Percentiles rank a stretch among this genome's conserved stretches.
phyloP scores from a whole-genome alignment of 64 coral and sea anemone genomes.

The Montipora capricornis region DNA sequence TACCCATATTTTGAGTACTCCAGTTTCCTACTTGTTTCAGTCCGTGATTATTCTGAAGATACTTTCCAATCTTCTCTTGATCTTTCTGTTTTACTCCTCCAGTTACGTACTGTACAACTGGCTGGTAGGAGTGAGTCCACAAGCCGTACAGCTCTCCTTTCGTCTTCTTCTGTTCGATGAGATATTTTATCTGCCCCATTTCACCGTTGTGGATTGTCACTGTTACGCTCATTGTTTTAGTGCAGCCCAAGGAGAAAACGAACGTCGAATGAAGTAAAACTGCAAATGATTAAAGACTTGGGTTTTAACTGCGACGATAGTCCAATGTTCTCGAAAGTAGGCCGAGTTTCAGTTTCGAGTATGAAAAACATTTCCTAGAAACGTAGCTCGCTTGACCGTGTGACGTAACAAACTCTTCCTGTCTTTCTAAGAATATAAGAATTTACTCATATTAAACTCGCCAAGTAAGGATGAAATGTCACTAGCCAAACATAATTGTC shows the following conservation, averaged over 20 bases:
- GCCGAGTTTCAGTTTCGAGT: background rate
- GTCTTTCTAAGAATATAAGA: conserved; percentile 22
- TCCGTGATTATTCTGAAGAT: background rate
- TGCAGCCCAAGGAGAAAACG: background rate
- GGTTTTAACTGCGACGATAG: too few species aligned
- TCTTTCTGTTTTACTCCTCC: background rate
- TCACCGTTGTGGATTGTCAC: conserved; percentile 27
- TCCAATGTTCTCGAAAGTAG: background rate
- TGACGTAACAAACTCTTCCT: conserved; percentile 13
- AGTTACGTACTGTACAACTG: conserved; percentile 34
- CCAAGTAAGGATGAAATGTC: too few species aligned
- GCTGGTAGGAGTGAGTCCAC: conserved; percentile 41
- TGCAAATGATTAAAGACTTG: background rate
- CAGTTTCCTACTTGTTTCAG: conserved; percentile 7
- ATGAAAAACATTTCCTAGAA: conserved; percentile 54
- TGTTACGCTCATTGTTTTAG: conserved; percentile 24
- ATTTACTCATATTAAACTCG: too few species aligned
- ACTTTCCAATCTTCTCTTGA: background rate
- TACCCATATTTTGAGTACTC: background rate
- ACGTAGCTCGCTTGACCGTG: background rate
- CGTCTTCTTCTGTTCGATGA: background rate
- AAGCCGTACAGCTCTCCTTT: conserved; percentile 12
- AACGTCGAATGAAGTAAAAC: background rate
- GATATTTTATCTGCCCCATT: background rate
- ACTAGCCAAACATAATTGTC: too few species aligned